Base-by-base conservation (phyloP, 2,888 invertebrate genomes). In the Tanytarsus gracilentus region DNA sequence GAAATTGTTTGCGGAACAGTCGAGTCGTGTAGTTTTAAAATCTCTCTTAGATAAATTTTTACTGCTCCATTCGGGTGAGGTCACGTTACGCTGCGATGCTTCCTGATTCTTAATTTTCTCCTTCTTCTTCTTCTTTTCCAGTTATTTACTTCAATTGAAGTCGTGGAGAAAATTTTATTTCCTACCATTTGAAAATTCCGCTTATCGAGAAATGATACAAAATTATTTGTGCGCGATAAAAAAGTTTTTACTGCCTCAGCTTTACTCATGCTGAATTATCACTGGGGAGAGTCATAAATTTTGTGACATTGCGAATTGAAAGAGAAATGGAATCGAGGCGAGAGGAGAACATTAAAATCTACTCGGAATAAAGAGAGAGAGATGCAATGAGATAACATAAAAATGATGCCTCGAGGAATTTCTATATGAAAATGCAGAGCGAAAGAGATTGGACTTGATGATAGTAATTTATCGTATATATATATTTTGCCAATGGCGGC, bases 1-100 rank as follows among this genome's bases (percentile, higher is more conserved):
- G 23, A 49, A 36, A 36, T 44, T 44, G 44, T 44, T 44, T 23
- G 23, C 44, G 23, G 23, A 44, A 18, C 23, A 8, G 44, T 44
- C n/a, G n/a, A n/a, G n/a, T n/a, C n/a, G n/a, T n/a, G n/a, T n/a
- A n/a, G n/a, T n/a, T n/a, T 44, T 44, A 44, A 44, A 44, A 44
- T 23, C 23, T 18, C 21, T 44, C 18, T 23, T 18, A 18, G 11
- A 11, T 18, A 18, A 44, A 44, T 23, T 44, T 44, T 44, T 44
- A 18, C 23, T 11, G 18, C n/a, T 14, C n/a, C 14, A 16, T 21
- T 44, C 9, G 21, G 21, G n/a, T 23, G 44, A 44, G 44, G 44
- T 44, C 44, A 44, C 44, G 44, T 44, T 44, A 44, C 11, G 21
- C 21, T 44, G 44, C 9, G 44, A 44, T 44, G 40, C 40, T 14